Evolutionary conservation across 2,113 vertebrate genomes (phyloP), one percentile per base, ranked within the genome.

Genomic region (Myodes glareolus): DNA sequence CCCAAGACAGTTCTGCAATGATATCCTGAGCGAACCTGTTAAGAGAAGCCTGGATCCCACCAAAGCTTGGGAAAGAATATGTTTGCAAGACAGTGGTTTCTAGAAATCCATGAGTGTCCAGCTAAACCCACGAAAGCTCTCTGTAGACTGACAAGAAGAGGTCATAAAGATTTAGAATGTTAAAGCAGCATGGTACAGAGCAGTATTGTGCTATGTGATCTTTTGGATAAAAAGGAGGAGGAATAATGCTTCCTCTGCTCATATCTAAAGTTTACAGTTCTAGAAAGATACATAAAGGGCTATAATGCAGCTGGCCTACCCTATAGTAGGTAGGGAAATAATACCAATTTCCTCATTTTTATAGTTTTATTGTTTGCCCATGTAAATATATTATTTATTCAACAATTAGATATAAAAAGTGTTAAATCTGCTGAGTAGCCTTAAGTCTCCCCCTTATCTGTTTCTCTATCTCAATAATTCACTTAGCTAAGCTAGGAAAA

Each of bases 381-480:
- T 92, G 21, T 70, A 23, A 89, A 65, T 75, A 90, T 76, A 90
- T 45, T 61, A 78, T 73, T 61, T 73, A 73, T 67, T 95, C 13
- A 94, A 94, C 84, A 75, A 68, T 72, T 96, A 91, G 61, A 90
- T 39, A 58, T 76, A 42, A 86, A 82, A 65, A 80, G n/a, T 80
- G 25, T 88, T 97, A 76, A 89, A 85, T 80, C 21, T 81, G 25
- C 33, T 90, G 2, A 58, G 13, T 89, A 36, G 65, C 23, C 36
- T 63, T 94, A 92, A 93, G 45, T 14, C 2, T 16, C 81, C 27
- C 25, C 58, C 29, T 4, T 7, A n/a, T 13, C 0, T 42, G 2
- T 42, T 33, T n/a, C 27, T 78, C 21, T n/a, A 4, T 31, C 67
- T 36, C 45, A 65, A 21, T 65, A 63, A 11, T 93, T 90, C 42